Base-by-base conservation (phyloP, 2,888 invertebrate species). In the Merodon equestris region DNA sequence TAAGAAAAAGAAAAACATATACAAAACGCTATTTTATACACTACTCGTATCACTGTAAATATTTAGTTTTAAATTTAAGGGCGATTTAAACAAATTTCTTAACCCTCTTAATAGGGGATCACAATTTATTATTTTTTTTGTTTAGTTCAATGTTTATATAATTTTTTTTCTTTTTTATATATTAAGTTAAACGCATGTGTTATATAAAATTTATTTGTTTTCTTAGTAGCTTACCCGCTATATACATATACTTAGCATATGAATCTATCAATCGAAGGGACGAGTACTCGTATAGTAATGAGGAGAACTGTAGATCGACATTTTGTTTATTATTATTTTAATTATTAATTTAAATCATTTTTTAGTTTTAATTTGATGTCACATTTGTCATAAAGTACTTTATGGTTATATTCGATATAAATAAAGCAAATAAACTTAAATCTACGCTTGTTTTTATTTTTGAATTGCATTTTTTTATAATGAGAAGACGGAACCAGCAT, bases 1-100 rank as follows among this genome's bases (percentile, higher is more conserved):
- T 44, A 12, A 38, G 38, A 66, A 45, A 27, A 2, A 27, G 2
- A 7, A 27, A 27, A 48, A 53, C 17, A 53, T 10, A 58, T 34
- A 60, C 42, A 54, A 56, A 51, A 60, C 27, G 27, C 27, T 73
- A 61, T 61, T 56, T n/a, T 10, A 51, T 48, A 48, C 51, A 60
- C 53, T 67, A 66, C 73, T 77, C 61, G 58, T 54, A 48, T 60
- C 38, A 64, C 27, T 75, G 73, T 81, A 76, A 51, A 82, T 72
- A 72, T 76, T 51, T 64, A 64, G 38, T 44, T 56, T 53, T 64
- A 71, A 47, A 50, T 19, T 15, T 14, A 53, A 38, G 70, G 40
- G 18, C 3, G 7, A 27, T 27, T 27, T 27, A 9, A 13, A n/a
- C 40, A 18, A 61, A 64, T 14, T 57, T 50, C 27, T 27, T 51